These are phyloP conservation scores for Ophiothrix spiculata DNA, from an alignment of 35 echinoderm and acorn worm species.

Conservation along the genomic window DNA sequence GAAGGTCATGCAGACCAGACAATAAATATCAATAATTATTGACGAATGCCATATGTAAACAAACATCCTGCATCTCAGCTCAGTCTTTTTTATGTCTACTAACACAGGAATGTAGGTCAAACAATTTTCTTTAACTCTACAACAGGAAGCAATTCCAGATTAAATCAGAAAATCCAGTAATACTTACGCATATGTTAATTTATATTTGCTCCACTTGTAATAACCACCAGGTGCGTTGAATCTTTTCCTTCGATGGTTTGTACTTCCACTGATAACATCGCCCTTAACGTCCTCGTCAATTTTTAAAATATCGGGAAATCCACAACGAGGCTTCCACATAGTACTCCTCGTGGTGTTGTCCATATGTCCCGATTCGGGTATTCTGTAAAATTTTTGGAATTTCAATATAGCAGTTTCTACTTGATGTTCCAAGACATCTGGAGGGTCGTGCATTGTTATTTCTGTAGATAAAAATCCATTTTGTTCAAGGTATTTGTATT, in stretches of 20 bases:
- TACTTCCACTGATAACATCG: background rate
- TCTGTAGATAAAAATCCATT: slow-evolving; percentile 47
- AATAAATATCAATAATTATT: too few species aligned
- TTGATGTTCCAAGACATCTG: slow-evolving; percentile 17
- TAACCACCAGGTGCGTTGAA: slow-evolving; percentile 54
- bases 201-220: slow-evolving; percentile 68
- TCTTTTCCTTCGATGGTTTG: slow-evolving; percentile 34
- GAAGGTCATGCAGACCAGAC: too few species aligned
- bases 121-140: too few species aligned
- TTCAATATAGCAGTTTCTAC: slow-evolving; percentile 22
- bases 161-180: too few species aligned
- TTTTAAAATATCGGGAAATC: slow-evolving; percentile 50
- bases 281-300: slow-evolving; percentile 30
- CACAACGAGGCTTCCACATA: slow-evolving; percentile 68
- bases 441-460: background rate
- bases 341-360: slow-evolving; percentile 42
- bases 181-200: slow-evolving; percentile 71
- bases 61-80: too few species aligned
- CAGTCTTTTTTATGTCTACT: too few species aligned
- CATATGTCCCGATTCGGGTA: slow-evolving; percentile 47
- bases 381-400: slow-evolving; percentile 66
- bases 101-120: too few species aligned
- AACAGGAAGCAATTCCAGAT: too few species aligned
- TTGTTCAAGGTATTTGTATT: slow-evolving; percentile 40
- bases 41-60: too few species aligned